A percentile compares a stretch with the other conserved stretches of the same genome.
phyloP scores from a whole-genome alignment of 2,797 vertebrate genomes.

The Sebastes iracundus region DNA sequence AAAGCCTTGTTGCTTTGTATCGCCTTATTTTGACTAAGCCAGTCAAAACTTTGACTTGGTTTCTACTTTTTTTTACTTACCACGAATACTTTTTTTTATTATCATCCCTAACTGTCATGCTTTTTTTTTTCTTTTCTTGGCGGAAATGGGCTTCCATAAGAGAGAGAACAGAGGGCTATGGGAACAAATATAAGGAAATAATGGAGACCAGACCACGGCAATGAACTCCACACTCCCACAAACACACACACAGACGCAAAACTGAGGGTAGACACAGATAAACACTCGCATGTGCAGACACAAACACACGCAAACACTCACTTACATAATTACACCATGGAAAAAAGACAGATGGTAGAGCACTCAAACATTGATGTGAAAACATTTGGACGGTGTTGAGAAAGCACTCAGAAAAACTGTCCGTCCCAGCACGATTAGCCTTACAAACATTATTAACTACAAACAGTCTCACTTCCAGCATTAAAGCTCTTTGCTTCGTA shows the following conservation, averaged over 20 bases:
- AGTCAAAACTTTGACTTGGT: neutral
- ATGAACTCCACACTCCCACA: conserved; percentile 32
- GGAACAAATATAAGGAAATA: conserved; percentile 54
- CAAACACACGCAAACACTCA: conserved; percentile 36
- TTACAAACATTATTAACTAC: neutral
- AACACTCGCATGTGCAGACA: conserved; percentile 48
- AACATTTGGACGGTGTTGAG: conserved; percentile 10
- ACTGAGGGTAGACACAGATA: conserved; percentile 15
- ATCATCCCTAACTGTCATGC: neutral
- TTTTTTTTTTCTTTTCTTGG: neutral
- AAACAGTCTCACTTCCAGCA: neutral
- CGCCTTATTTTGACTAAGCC: neutral
- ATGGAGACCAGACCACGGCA: conserved; percentile 55
- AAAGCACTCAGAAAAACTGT: conserved; percentile 3
- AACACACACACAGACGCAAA: conserved; percentile 17
- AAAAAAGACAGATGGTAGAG: conserved; percentile 28
- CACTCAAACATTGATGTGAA: neutral
- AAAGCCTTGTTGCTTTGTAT: neutral
- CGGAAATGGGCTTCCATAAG: conserved; percentile 15
- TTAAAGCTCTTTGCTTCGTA: neutral
- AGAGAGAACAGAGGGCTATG: conserved; percentile 16
- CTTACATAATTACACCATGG: conserved; percentile 28
- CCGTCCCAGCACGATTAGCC: neutral
- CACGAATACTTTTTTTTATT: neutral
- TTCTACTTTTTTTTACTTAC: neutral